phyloP scores from a whole-genome alignment of 2,113 vertebrate species.

The Gulo gulo region DNA sequence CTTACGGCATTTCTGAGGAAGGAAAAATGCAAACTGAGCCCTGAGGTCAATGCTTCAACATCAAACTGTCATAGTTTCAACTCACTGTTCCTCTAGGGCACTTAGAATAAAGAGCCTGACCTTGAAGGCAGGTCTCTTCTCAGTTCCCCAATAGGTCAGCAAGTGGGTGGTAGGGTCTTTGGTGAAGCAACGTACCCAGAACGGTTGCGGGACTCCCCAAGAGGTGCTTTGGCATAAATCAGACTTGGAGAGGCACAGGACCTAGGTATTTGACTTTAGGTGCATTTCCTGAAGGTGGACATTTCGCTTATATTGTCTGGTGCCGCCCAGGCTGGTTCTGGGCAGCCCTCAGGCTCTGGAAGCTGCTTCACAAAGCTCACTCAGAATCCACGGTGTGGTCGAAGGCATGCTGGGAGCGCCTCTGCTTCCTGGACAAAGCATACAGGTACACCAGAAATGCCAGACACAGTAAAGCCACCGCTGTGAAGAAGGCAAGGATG shows the following conservation, averaged over 20 bases:
- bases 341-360: neutral
- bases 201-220: neutral
- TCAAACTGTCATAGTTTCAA: neutral
- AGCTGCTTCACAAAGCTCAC: slow-evolving; percentile 32
- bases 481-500: slow-evolving; percentile 88
- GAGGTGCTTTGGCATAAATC: neutral
- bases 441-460: slow-evolving; percentile 83
- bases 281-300: neutral
- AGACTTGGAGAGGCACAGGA: neutral
- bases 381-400: slow-evolving; percentile 74
- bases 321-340: neutral
- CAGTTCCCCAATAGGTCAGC: neutral
- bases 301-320: neutral
- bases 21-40: neutral
- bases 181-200: neutral
- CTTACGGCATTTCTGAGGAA: neutral
- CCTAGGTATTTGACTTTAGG: neutral
- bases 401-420: neutral
- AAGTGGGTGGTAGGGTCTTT: neutral
- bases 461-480: slow-evolving; percentile 83
- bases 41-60: neutral
- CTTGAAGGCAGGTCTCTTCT: neutral
- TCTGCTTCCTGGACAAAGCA: neutral
- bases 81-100: neutral
- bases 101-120: neutral